phyloP scores from a whole-genome alignment of 1,140 invertebrate genomes.

The Aethina tumida region DNA sequence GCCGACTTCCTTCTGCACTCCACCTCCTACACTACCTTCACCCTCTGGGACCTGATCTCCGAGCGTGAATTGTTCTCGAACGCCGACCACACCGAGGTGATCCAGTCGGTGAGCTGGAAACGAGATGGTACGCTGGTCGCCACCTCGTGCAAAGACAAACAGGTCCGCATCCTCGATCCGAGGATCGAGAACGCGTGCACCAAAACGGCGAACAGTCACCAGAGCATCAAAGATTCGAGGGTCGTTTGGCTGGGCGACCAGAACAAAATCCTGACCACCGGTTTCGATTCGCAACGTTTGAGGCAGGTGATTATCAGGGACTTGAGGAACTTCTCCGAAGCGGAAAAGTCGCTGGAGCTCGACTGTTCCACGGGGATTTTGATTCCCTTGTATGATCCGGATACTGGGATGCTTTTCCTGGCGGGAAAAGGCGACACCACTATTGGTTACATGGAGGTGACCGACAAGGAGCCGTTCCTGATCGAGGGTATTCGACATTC shows the following conservation, averaged over 20 bases:
- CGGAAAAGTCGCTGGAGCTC: constrained; percentile 67
- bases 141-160: constrained; percentile 74
- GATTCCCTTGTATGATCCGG: constrained; percentile 81
- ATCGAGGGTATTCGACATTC: constrained; percentile 72
- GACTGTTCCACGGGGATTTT: constrained; percentile 87
- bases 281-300: constrained; percentile 63
- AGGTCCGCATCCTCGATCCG: constrained; percentile 71
- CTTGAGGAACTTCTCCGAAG: constrained; percentile 64
- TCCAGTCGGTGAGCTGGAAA: constrained; percentile 78
- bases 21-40: constrained; percentile 67
- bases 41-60: constrained; percentile 77
- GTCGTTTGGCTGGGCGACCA: constrained; percentile 81
- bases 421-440: constrained; percentile 88
- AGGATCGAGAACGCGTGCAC: constrained; percentile 50
- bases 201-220: constrained; percentile 62
- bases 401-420: constrained; percentile 89
- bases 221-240: constrained; percentile 82
- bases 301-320: constrained; percentile 83
- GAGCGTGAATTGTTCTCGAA: constrained; percentile 74
- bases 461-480: constrained; percentile 72
- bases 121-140: constrained; percentile 66
- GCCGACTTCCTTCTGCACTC: constrained; percentile 78
- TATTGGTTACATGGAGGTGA: constrained; percentile 77
- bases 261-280: constrained; percentile 72
- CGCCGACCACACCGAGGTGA: constrained; percentile 69